Conservation (phyloP, 2,113 vertebrate species). For the Lepus timidus region DNA sequence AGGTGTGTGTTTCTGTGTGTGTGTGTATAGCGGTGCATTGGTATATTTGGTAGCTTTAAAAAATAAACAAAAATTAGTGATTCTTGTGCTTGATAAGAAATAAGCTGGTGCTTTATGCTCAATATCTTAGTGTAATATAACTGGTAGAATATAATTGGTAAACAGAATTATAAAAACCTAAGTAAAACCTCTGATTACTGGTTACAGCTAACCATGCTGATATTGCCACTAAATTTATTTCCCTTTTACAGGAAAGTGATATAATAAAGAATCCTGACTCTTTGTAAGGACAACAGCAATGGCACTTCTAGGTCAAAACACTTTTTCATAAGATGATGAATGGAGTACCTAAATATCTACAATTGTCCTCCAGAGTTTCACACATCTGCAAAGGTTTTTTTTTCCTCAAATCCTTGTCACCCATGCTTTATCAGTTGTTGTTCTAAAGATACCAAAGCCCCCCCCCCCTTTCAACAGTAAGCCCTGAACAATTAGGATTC, state of each 20-base stretch:
- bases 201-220: background rate
- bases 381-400: background rate
- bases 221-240: conserved; percentile 16
- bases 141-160: background rate
- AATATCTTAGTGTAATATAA: background rate
- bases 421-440: background rate
- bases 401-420: background rate
- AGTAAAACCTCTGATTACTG: background rate
- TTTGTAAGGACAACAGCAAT: background rate
- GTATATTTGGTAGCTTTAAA: background rate
- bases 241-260: background rate
- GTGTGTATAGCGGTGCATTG: background rate
- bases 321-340: background rate
- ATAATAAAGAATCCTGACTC: conserved; percentile 6
- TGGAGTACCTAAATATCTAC: conserved; percentile 26
- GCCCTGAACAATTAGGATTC: background rate
- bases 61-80: background rate
- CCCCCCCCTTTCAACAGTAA: background rate
- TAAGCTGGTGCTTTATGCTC: background rate
- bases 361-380: background rate
- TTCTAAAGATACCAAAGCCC: background rate
- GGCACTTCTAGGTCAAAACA: conserved; percentile 54
- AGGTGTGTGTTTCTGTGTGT: background rate
- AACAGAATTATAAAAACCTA: background rate
- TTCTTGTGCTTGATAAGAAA: background rate